Evolutionary conservation across 2,113 vertebrate species (phyloP).

Genomic region (Nerophis ophidion): DNA sequence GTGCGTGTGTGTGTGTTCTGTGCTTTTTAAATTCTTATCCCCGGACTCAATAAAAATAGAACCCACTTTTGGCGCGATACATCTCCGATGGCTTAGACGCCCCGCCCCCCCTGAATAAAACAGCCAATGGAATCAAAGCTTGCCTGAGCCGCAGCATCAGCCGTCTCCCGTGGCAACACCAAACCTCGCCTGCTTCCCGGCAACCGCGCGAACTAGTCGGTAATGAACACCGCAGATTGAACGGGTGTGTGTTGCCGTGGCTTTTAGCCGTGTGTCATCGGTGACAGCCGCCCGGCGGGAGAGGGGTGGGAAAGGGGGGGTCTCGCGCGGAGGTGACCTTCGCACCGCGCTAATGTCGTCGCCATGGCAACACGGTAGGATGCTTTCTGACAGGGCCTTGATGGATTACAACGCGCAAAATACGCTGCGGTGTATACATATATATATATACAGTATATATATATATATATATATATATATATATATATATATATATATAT

Average conservation of each 20-base stretch:
- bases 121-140: constrained; percentile 38
- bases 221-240: constrained; percentile 29
- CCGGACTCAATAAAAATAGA: constrained; percentile 48
- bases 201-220: constrained; percentile 18
- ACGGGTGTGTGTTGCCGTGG: constrained; percentile 19
- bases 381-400: constrained; percentile 69
- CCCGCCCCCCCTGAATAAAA: constrained; percentile 29
- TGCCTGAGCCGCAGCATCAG: constrained; percentile 28
- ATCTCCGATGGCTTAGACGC: constrained; percentile 31
- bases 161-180: constrained; percentile 33
- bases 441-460: no score
- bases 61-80: constrained; percentile 18
- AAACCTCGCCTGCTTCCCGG: constrained; percentile 15
- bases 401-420: constrained; percentile 24
- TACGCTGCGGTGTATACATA: no score
- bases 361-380: constrained; percentile 67
- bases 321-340: constrained; percentile 51
- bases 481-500: no score
- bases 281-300: constrained; percentile 58
- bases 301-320: constrained; percentile 1
- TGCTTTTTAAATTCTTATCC: constrained; percentile 27
- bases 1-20: constrained; percentile 10
- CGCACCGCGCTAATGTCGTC: constrained; percentile 53
- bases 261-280: constrained; percentile 48
- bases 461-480: no score